Evolutionary conservation across 2,888 invertebrate species (phyloP).

Genomic region (Dolichopus griseipennis): DNA sequence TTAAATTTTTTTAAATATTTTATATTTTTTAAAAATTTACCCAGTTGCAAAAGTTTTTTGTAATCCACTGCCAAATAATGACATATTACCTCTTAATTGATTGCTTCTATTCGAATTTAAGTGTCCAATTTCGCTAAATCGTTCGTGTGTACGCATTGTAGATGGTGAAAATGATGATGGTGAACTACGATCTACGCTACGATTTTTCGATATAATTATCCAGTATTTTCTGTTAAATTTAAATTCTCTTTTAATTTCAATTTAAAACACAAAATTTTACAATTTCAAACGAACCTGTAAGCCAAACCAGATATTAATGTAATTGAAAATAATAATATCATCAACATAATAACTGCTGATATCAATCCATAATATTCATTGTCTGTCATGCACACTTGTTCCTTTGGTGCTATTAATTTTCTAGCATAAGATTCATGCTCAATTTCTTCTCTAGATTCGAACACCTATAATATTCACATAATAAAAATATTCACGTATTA

Average conservation of each 20-base stretch:
- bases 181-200: slow-evolving; percentile 46
- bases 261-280: neutral
- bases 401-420: slow-evolving; percentile 54
- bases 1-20: neutral
- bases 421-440: slow-evolving; percentile 55
- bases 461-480: slow-evolving; percentile 51
- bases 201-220: slow-evolving; percentile 66
- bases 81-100: slow-evolving; percentile 41
- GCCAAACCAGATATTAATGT: slow-evolving; percentile 65
- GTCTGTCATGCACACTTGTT: slow-evolving; percentile 70
- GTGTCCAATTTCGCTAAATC: slow-evolving; percentile 40
- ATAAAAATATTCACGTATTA: neutral
- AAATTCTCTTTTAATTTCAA: neutral
- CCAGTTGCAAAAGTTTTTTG: slow-evolving; percentile 62
- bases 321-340: slow-evolving; percentile 64
- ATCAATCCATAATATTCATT: slow-evolving; percentile 80
- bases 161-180: slow-evolving; percentile 42
- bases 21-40: slow-evolving; percentile 33
- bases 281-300: slow-evolving; percentile 54
- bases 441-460: slow-evolving; percentile 67
- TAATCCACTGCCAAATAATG: slow-evolving; percentile 58
- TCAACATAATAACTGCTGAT: slow-evolving; percentile 64
- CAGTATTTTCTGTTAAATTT: slow-evolving; percentile 58
- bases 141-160: slow-evolving; percentile 44
- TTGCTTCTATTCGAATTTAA: slow-evolving; percentile 29